Evolutionary conservation across 2,888 invertebrate species (phyloP).

Genomic region (Agelastica alni): DNA sequence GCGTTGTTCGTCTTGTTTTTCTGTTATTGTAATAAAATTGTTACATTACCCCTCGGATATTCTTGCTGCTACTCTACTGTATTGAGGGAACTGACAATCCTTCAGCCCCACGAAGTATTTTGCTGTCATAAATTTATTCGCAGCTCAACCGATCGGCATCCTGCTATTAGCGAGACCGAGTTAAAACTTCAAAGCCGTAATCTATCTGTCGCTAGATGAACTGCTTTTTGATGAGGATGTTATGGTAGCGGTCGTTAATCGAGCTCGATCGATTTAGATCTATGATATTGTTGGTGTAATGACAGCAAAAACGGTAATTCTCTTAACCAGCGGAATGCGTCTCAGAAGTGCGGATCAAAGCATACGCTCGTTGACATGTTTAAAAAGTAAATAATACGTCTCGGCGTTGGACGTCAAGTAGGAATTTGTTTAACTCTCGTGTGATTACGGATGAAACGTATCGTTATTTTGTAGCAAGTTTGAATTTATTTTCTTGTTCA

Average conservation of each 20-base stretch:
- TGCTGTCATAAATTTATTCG: slow-evolving; percentile 31
- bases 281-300: slow-evolving; percentile 11
- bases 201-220: slow-evolving; percentile 34
- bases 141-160: slow-evolving; percentile 25
- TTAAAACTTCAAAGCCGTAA: slow-evolving; percentile 31
- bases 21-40: too few relatives aligned
- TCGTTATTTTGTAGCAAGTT: too few relatives aligned
- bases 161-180: slow-evolving; percentile 33
- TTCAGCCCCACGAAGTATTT: slow-evolving; percentile 28
- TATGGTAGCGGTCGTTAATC: slow-evolving; percentile 12
- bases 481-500: too few relatives aligned
- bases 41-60: too few relatives aligned
- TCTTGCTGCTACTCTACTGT: too few relatives aligned
- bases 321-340: background rate
- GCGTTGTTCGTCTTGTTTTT: too few relatives aligned
- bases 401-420: too few relatives aligned
- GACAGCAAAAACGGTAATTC: slow-evolving; percentile 12
- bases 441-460: too few relatives aligned
- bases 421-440: too few relatives aligned
- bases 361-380: too few relatives aligned
- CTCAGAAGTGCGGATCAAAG: too few relatives aligned
- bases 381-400: too few relatives aligned
- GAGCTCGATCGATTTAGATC: slow-evolving; percentile 9
- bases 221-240: slow-evolving; percentile 32
- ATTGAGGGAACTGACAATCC: slow-evolving; percentile 21